These are phyloP conservation scores for Lamprologus tigripictilis DNA, from an alignment of 2,113 vertebrate species.

Conservation along the genomic window DNA sequence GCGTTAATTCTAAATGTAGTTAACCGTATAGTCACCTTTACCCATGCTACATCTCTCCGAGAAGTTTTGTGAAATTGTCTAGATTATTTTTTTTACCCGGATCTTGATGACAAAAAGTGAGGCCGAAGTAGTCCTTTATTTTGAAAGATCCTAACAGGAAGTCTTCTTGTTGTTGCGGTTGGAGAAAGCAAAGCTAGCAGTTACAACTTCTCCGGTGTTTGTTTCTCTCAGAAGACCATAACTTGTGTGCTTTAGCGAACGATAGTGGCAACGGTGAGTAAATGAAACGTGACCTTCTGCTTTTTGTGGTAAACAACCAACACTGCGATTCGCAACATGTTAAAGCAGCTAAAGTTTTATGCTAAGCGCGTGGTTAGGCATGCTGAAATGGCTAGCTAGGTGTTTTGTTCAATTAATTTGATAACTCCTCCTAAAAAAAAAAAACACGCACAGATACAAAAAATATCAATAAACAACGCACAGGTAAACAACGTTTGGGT, in stretches of 20 bases:
- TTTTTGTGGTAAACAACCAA: neutral
- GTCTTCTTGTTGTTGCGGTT: neutral
- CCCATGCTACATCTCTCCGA: neutral
- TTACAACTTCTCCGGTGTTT: too few species aligned
- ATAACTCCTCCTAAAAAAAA: neutral
- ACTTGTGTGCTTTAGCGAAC: neutral
- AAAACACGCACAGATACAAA: neutral
- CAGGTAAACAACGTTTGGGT: neutral
- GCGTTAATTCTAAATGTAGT: neutral
- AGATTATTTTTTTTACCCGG: neutral
- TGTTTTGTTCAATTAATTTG: neutral
- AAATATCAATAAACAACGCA: neutral
- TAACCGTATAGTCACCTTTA: neutral
- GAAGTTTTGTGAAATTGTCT: neutral
- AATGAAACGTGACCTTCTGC: neutral
- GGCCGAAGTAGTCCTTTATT: slow-evolving; percentile 1
- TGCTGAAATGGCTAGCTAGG: neutral
- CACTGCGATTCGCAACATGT: neutral
- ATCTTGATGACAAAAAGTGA: neutral
- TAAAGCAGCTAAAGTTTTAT: neutral
- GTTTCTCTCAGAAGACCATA: neutral
- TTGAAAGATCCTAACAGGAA: neutral
- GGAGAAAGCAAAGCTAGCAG: neutral
- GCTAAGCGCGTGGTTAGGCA: neutral
- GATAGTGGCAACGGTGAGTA: neutral